A percentile compares a stretch with the other conserved stretches of the same genome.
phyloP scores from a whole-genome alignment of 1,140 invertebrate species.

The Stegodyphus dumicola region DNA sequence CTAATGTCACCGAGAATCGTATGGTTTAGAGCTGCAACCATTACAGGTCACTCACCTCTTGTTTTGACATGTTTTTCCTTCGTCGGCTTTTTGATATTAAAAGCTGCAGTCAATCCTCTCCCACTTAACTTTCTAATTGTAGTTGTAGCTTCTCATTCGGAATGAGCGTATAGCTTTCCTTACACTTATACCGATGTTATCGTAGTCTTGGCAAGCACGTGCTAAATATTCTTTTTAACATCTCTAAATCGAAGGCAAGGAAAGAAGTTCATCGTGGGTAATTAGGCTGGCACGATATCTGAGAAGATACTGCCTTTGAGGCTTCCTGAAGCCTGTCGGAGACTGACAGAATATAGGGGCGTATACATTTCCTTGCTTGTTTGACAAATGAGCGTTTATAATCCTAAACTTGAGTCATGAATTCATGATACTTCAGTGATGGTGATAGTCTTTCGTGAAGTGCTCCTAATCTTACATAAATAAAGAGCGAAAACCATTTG shows the following conservation, averaged over 20 bases:
- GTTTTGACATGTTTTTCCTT: background rate
- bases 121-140: conserved; percentile 51
- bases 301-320: background rate
- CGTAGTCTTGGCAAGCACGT: conserved; percentile 39
- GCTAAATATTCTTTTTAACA: conserved; percentile 45
- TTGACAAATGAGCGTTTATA: conserved; percentile 53
- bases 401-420: conserved; percentile 24
- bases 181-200: conserved; percentile 48
- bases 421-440: no score
- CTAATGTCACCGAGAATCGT: conserved; percentile 17
- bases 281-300: background rate
- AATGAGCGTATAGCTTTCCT: background rate
- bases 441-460: no score
- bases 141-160: background rate
- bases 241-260: background rate
- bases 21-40: conserved; percentile 10
- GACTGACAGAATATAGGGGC: background rate
- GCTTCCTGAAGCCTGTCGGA: no score
- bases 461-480: no score
- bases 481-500: no score
- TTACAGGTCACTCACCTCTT: conserved; percentile 45
- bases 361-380: conserved; percentile 5
- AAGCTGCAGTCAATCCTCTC: conserved; percentile 34
- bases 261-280: background rate
- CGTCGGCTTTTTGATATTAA: conserved; percentile 20